These are phyloP conservation scores for Verasper variegatus DNA, from an alignment of 2,113 vertebrate species.

Conservation along the genomic window DNA sequence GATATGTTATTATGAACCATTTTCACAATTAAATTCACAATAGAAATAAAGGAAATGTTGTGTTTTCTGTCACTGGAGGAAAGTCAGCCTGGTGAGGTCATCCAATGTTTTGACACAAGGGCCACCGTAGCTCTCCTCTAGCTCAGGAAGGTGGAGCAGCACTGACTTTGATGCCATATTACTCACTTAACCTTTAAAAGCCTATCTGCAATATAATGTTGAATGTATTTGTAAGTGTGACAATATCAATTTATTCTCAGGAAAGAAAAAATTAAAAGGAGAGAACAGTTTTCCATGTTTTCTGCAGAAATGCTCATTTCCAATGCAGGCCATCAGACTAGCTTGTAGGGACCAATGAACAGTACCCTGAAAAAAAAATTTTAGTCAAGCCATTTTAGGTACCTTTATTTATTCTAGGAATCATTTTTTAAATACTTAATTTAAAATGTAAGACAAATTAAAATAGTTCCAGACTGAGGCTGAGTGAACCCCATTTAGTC, in stretches of 20 bases:
- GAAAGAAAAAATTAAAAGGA: no score
- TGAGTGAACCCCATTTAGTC: background rate
- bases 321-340: conserved; percentile 17
- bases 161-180: no score
- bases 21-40: no score
- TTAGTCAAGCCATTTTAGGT: conserved; percentile 23
- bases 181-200: background rate
- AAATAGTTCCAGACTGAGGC: conserved; percentile 19
- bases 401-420: conserved; percentile 9
- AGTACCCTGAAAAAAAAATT: background rate
- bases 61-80: no score
- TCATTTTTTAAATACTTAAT: background rate
- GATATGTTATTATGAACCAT: no score
- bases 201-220: background rate
- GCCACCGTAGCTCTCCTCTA: no score
- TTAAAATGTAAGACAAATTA: background rate
- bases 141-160: no score
- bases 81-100: no score
- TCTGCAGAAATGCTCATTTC: conserved; percentile 1
- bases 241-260: background rate
- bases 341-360: no score
- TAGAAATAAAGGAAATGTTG: no score
- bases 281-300: background rate
- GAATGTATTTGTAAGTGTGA: background rate
- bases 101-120: no score